phyloP scores from a whole-genome alignment of 23 tunicate species.

The Corella eumyota region DNA sequence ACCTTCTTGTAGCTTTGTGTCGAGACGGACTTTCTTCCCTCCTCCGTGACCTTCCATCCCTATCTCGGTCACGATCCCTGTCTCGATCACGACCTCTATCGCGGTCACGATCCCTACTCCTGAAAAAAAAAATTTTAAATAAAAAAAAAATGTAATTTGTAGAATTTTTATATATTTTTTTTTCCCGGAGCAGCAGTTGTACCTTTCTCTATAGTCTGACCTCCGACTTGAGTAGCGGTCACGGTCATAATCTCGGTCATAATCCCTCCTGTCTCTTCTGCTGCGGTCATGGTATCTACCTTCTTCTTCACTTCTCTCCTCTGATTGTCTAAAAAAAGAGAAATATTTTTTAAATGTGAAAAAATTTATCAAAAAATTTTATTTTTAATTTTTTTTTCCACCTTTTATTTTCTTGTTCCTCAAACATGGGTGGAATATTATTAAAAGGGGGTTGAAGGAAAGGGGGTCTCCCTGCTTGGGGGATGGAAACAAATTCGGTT shows the following conservation, averaged over 20 bases:
- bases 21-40: conserved; percentile 69
- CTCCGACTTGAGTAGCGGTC: conserved; percentile 30
- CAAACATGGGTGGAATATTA: conserved; percentile 11
- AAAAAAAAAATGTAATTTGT: no score
- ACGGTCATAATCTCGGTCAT: conserved; percentile 54
- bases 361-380: background rate
- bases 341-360: no score
- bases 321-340: conserved; percentile 12
- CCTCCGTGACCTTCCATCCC: conserved; percentile 51
- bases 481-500: conserved; percentile 26
- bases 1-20: conserved; percentile 56
- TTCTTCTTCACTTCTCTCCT: conserved; percentile 31
- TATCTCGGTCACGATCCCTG: conserved; percentile 41
- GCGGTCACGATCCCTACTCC: conserved; percentile 10
- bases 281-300: conserved; percentile 27
- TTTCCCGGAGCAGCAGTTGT: no score
- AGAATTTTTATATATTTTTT: no score
- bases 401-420: no score
- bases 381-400: background rate
- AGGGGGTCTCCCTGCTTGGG: conserved; percentile 11
- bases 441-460: conserved; percentile 27
- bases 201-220: conserved; percentile 44
- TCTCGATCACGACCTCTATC: conserved; percentile 19
- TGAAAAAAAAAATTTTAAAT: no score
- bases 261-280: conserved; percentile 62